These are phyloP conservation scores for Diplodus puntazzo DNA, from an alignment of 2,797 vertebrate genomes.

Conservation along the genomic window DNA sequence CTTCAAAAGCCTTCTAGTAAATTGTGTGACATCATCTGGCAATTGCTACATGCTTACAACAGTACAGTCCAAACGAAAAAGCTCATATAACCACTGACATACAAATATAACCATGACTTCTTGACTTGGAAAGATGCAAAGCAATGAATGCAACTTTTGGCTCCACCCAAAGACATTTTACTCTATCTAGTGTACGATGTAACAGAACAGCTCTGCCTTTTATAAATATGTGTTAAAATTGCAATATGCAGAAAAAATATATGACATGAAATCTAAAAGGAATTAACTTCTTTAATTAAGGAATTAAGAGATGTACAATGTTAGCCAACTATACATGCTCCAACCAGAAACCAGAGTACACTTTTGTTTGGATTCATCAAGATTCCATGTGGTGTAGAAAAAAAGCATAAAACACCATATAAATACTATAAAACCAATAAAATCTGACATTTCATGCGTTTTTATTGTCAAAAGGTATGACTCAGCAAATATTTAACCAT, in stretches of 20 bases:
- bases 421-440: not conserved
- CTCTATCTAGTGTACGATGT: not conserved
- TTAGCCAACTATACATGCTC: not conserved
- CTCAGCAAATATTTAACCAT: conserved; percentile 26
- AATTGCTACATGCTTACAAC: not conserved
- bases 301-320: not conserved
- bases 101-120: not conserved
- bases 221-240: not conserved
- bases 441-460: conserved; percentile 4
- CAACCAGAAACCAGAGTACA: not conserved
- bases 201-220: not conserved
- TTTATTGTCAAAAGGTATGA: conserved; percentile 1
- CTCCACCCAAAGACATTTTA: not conserved
- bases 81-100: not conserved
- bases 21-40: too few species aligned
- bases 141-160: not conserved
- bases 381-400: not conserved
- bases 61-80: not conserved
- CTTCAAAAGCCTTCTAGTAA: too few species aligned
- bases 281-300: not conserved
- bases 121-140: not conserved
- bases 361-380: not conserved
- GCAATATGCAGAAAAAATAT: not conserved
- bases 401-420: not conserved
- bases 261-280: not conserved